Evolutionary conservation across 2,797 vertebrate genomes (phyloP), one percentile per base, ranked within the genome.

Genomic region (Mus spretus): DNA sequence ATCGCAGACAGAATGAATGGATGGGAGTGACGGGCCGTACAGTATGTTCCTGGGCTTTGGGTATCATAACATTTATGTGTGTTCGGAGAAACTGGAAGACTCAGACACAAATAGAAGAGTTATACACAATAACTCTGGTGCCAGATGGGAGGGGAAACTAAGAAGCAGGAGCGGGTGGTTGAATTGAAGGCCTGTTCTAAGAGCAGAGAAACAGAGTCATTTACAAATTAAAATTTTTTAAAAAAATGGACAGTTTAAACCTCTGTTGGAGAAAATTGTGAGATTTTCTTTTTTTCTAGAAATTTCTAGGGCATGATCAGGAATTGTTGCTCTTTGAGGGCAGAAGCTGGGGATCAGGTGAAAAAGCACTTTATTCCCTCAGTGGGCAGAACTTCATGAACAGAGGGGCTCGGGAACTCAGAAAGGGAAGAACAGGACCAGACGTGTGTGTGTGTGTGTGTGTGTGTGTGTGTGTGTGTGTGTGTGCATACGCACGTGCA

Each of bases 191-290:
- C 14, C 63, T 22, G 47, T 40, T 50, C 7, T 65, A 88, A 88
- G 26, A 84, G 47, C 53, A 72, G 14, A 55, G 53, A 93, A 90
- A 94, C 8, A 8, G 1, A 8, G 1, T 79, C 63, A 10, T 44
- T 94, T 44, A 74, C 83, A 95, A 89, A 78, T 81, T 28, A 75
- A 13, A 72, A 61, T 57, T 40, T 57, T 40, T 22, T 57, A 22
- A 83, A 91, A 90, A 47, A 89, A 28, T 0, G 15, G 85, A 63
- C 11, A 57, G 22, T 75, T 95, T 75, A 67, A 92, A 90, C 19
- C 55, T 1, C 0, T 63, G 6, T 67, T 15, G 79, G 57, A 75
- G 47, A 34, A 92, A 93, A 67, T 5, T n/a, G 11, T 74, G 70
- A 40, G 31, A 55, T 40, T 83, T 88, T 82, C 67, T 4, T 84